Conservation (phyloP, 2,113 vertebrate genomes). For the Tauraco erythrolophus region DNA sequence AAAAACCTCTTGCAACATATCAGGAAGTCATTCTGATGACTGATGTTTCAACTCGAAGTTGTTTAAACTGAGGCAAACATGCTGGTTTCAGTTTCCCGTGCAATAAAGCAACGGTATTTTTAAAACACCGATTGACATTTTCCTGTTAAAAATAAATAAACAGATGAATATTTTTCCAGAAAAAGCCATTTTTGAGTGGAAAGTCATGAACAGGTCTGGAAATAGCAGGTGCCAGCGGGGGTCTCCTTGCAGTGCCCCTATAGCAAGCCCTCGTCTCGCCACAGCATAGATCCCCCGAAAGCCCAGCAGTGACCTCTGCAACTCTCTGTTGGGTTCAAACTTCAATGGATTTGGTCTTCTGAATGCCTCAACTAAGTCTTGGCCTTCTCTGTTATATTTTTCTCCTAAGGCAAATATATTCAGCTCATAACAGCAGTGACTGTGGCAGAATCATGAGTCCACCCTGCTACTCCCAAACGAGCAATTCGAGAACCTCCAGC, state of each 20-base stretch:
- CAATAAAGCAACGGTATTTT: background rate
- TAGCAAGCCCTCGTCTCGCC: fast-evolving
- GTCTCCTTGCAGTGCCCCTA: background rate
- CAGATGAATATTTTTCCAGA: background rate
- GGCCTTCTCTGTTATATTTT: background rate
- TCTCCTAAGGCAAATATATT: background rate
- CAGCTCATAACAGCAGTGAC: background rate
- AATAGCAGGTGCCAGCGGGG: background rate
- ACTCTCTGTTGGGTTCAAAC: background rate
- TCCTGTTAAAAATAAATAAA: background rate
- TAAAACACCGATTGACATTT: background rate
- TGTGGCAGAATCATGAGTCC: background rate
- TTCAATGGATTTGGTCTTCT: background rate
- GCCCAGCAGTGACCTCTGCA: background rate
- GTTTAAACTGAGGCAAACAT: background rate
- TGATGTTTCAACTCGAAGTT: background rate
- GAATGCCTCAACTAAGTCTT: background rate
- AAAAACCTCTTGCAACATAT: background rate
- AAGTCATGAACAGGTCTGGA: background rate
- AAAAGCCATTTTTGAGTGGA: background rate
- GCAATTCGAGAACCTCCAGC: background rate
- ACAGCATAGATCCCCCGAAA: background rate
- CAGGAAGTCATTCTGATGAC: background rate
- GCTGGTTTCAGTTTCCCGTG: background rate
- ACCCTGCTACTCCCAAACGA: background rate